phyloP scores from a whole-genome alignment of 23 tunicate genomes.

The Botrylloides violaceus region DNA sequence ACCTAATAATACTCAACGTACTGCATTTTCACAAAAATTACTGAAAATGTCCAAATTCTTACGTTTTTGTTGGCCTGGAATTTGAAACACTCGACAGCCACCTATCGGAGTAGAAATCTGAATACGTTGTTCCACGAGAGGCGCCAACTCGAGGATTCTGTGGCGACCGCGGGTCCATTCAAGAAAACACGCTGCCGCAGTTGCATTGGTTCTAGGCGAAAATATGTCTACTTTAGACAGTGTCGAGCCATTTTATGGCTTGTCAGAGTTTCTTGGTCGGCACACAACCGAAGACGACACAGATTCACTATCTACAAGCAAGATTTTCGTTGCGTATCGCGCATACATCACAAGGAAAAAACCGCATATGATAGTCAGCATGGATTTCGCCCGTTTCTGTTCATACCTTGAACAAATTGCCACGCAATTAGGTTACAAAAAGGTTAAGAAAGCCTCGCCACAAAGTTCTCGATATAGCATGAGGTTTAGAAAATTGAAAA shows the following conservation, averaged over 20 bases:
- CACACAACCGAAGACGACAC: not conserved
- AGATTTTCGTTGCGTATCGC: slow-evolving; percentile 16
- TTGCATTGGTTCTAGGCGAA: too few relatives aligned
- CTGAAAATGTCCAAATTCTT: too few relatives aligned
- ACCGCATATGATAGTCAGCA: slow-evolving; percentile 16
- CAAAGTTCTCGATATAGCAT: slow-evolving; percentile 10
- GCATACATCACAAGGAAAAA: slow-evolving; percentile 11
- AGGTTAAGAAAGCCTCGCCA: not conserved
- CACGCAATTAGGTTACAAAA: not conserved
- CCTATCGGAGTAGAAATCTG: too few relatives aligned
- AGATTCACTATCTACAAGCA: not conserved
- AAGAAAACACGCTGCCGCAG: too few relatives aligned
- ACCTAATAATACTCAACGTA: too few relatives aligned
- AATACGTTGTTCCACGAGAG: too few relatives aligned
- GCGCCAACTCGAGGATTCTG: too few relatives aligned
- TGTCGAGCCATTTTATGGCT: slow-evolving; percentile 11
- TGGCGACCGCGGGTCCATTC: too few relatives aligned
- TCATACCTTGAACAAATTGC: slow-evolving; percentile 23
- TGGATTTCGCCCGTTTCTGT: slow-evolving; percentile 25
- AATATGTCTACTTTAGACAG: too few relatives aligned
- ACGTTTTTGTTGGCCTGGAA: too few relatives aligned
- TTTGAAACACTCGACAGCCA: too few relatives aligned
- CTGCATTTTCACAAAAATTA: too few relatives aligned
- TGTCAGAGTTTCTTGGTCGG: slow-evolving; percentile 9
- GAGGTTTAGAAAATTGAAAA: slow-evolving; percentile 14